Evolutionary conservation across 64 coral and sea anemone genomes (phyloP), one percentile per base, ranked within the genome.

Genomic region (Montipora foliosa): DNA sequence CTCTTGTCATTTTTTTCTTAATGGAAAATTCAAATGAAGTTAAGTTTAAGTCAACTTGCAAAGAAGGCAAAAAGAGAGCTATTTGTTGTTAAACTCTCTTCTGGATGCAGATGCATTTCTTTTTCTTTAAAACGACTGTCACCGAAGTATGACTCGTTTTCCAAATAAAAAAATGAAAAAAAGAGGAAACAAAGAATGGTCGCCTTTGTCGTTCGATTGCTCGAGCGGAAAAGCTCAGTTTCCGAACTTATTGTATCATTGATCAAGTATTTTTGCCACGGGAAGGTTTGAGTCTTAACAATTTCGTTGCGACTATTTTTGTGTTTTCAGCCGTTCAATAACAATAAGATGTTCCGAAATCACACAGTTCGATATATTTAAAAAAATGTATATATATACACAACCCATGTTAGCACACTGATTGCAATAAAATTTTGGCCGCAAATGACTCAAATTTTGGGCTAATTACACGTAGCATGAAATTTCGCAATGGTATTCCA

Each of bases 1-100:
- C 81, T 47, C 52, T 84, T 72, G 19, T 69, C 80, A 82, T 60
- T 59, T 37, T 71, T 78, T 13, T 51, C 47, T 19, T 86, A 86
- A 86, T 86, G 82, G 66, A 86, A 86, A 86, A 86, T 86, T 86
- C 82, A 86, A 86, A 86, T 86, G 47, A 86, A 64, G 37, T 11
- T 57, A 72, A 13, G 16, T 67, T 46, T 70, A 50, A 13, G 66
- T 49, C 21, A 71, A 86, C 62, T 71, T 49, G 66, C 82, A n/a
- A 3, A 44, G 46, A 71, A 12, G 44, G n/a, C 16, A 37, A 37
- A 37, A 37, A 2, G 37, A 37, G 37, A 37, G 37, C 37, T 37
- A 37, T 37, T 37, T 37, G 37, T 37, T 37, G 37, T 37, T 2
- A 37, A 37, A 37, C 37, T 37, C 37, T 55, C 52, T 55, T 9